Conservation (phyloP, 2,888 invertebrate genomes). For the Julus scanicus region DNA sequence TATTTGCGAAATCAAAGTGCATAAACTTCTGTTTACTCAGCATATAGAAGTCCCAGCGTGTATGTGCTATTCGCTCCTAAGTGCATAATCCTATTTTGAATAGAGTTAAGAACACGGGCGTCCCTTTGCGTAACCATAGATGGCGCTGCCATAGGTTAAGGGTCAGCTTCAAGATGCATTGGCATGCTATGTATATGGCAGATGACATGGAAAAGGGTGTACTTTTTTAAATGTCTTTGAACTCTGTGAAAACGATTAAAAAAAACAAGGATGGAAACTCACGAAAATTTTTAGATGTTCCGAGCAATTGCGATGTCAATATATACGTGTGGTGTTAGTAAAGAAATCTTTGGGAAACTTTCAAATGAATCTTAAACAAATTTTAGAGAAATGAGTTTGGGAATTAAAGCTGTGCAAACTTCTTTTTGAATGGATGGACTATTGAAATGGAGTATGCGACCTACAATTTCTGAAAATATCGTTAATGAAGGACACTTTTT, state of each 20-base stretch:
- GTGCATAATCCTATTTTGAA: background rate
- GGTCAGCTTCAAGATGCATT: background rate
- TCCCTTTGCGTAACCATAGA: background rate
- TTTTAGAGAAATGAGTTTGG: too few species aligned
- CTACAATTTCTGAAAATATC: too few species aligned
- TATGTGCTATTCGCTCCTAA: background rate
- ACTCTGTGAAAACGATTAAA: too few species aligned
- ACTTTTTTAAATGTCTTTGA: background rate
- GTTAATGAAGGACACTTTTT: too few species aligned
- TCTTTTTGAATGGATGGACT: too few species aligned
- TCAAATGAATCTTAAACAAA: too few species aligned
- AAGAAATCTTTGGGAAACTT: too few species aligned
- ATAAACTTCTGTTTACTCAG: slow-evolving; percentile 19
- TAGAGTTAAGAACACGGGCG: background rate
- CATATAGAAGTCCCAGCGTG: background rate
- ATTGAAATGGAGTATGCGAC: too few species aligned
- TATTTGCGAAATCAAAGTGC: slow-evolving; percentile 11
- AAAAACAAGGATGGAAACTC: background rate
- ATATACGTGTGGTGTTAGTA: too few species aligned
- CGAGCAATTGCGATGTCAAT: too few species aligned
- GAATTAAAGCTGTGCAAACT: too few species aligned
- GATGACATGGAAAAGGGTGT: background rate
- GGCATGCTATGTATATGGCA: background rate
- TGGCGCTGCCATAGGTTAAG: background rate
- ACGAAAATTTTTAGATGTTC: background rate